Evolutionary conservation across 2,797 vertebrate genomes (phyloP).

Genomic region (Fistularia commersonii): DNA sequence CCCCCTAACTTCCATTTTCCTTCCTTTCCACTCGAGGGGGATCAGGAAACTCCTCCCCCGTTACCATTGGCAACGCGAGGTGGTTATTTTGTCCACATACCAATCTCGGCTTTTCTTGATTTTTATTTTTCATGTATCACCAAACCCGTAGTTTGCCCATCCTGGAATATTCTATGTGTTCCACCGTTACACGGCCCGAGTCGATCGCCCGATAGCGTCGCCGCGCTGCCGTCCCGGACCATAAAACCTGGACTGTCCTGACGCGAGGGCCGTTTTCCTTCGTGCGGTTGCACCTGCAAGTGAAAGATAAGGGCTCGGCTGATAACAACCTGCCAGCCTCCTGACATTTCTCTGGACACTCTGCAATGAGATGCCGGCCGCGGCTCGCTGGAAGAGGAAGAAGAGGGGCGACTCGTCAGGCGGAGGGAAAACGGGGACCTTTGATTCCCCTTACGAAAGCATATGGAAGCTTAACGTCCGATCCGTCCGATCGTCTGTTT

Average conservation of each 20-base stretch:
- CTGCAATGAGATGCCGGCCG: conserved; percentile 57
- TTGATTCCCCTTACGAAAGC: no score
- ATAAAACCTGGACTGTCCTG: conserved; percentile 55
- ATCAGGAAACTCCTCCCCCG: no score
- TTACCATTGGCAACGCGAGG: no score
- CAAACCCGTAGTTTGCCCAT: conserved; percentile 9
- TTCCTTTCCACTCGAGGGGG: no score
- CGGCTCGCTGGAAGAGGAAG: conserved; percentile 37
- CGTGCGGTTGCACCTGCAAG: conserved; percentile 66
- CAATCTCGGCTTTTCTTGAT: no score
- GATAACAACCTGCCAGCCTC: conserved; percentile 75
- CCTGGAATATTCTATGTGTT: conserved; percentile 18
- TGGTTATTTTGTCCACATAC: no score
- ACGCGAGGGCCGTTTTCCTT: conserved; percentile 53
- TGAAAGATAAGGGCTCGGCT: conserved; percentile 71
- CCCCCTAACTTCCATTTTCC: no score
- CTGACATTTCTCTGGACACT: conserved; percentile 74
- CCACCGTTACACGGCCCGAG: conserved; percentile 33
- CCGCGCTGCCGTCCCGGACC: conserved; percentile 40
- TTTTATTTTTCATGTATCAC: no score
- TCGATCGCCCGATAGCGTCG: conserved; percentile 54
- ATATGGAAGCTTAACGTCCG: no score
- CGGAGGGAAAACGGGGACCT: conserved; percentile 20
- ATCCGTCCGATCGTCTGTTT: no score
- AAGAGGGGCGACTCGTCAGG: conserved; percentile 24